phyloP scores from a whole-genome alignment of 2,797 vertebrate species.

The Sebastes trivittatus region DNA sequence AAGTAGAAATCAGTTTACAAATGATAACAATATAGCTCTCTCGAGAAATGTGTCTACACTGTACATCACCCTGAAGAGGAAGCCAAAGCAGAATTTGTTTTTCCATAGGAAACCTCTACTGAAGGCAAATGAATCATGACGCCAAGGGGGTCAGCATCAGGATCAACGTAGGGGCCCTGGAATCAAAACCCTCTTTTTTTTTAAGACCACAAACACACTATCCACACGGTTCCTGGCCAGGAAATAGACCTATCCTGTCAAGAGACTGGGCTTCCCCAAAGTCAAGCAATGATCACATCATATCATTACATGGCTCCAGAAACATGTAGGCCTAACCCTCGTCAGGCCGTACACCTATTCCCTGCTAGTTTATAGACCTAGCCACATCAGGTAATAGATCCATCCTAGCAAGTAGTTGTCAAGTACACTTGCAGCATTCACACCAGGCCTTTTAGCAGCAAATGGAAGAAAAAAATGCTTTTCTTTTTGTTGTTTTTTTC shows the following conservation, averaged over 20 bases:
- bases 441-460: constrained; percentile 99
- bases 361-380: constrained; percentile 57
- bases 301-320: constrained; percentile 62
- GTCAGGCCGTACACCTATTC: constrained; percentile 44
- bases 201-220: constrained; percentile 75
- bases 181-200: constrained; percentile 77
- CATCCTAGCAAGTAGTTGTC: constrained; percentile 85
- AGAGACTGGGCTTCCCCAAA: constrained; percentile 54
- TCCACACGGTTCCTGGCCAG: constrained; percentile 47
- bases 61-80: constrained; percentile 88
- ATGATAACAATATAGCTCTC: constrained; percentile 86
- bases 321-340: constrained; percentile 43
- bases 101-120: constrained; percentile 91
- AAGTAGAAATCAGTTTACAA: constrained; percentile 86
- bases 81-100: constrained; percentile 87
- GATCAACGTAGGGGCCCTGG: constrained; percentile 80
- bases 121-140: constrained; percentile 87
- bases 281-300: constrained; percentile 53
- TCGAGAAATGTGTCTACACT: constrained; percentile 87
- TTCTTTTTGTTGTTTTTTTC: constrained; percentile 78
- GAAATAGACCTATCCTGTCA: constrained; percentile 57
- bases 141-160: constrained; percentile 77
- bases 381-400: constrained; percentile 80
- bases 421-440: constrained; percentile 98
- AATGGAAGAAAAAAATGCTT: constrained; percentile 96